Evolutionary conservation across 2,888 invertebrate genomes (phyloP), one percentile per base, ranked within the genome.

Genomic region (Synanthedon formicaeformis): DNA sequence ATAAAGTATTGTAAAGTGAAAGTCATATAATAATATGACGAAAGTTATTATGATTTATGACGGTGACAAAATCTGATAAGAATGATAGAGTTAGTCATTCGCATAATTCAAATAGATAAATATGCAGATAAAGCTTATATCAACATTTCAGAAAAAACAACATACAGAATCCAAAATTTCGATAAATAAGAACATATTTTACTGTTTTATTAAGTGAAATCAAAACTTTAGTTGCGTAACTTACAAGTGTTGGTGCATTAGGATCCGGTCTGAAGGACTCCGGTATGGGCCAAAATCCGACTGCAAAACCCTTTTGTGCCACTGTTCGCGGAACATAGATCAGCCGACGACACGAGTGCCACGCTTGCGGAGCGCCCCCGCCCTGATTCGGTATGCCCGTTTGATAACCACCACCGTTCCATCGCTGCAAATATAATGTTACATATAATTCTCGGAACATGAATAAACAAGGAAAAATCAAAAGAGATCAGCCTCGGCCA

Each of bases 251-350:
- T 1, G 94, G 93, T 53, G 95, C 94, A 65, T 93, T 94, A 0
- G 94, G 90, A 76, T 99, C 98, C 0, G 99, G 98, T 93, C 98
- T 97, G 81, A 97, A 99, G 0, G 96, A 94, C 83, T 99, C 99
- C 0, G 99, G 99, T 66, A 99, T 94, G 0, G 99, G 99, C 99
- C 99, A 99, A 83, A 97, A 98, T 41, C 98, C 98, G 52, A 94
- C 93, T 50, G 96, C 94, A 74, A 95, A 97, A 18, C 95, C 95
- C 78, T 96, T 96, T 77, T 96, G 96, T 40, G 96, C 94, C 40
- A 95, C 94, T 11, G 95, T 93, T 63, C 97, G 90, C 34, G 96
- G 97, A 34, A 98, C 98, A 75, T 97, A 97, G 67, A 98, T 97
- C 69, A 96, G 91, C 60, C 92, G 91, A 27, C 96, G 88, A 69